Conservation (phyloP, 1,140 invertebrate species). For the Drosophila trapezifrons region DNA sequence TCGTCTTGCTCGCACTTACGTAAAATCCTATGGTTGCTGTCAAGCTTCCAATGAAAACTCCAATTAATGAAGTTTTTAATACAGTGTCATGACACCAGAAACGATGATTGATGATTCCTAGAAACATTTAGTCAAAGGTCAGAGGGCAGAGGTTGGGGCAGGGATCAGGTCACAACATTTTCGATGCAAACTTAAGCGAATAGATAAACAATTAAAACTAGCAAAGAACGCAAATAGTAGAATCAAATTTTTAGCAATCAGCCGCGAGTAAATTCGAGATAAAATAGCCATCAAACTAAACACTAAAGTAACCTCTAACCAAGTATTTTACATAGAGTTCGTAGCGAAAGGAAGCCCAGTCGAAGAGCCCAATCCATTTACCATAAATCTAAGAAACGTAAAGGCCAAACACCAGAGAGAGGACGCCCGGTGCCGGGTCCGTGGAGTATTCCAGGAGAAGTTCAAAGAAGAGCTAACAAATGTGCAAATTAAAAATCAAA, state of each 20-base stretch:
- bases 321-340: conserved; percentile 73
- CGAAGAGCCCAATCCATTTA: conserved; percentile 50
- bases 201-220: conserved; percentile 59
- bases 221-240: conserved; percentile 51
- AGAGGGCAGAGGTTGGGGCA: neutral
- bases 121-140: conserved; percentile 26
- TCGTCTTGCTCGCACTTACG: too few relatives aligned
- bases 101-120: conserved; percentile 20
- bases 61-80: too few relatives aligned
- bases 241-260: conserved; percentile 56
- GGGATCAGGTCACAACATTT: conserved; percentile 25
- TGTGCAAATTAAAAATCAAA: conserved; percentile 77
- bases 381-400: conserved; percentile 66
- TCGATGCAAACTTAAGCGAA: conserved; percentile 46
- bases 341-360: conserved; percentile 41
- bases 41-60: too few relatives aligned
- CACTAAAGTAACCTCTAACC: conserved; percentile 57
- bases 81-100: too few relatives aligned
- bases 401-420: conserved; percentile 39
- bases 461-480: conserved; percentile 57
- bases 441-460: conserved; percentile 2
- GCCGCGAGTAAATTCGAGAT: conserved; percentile 45
- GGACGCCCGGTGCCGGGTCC: conserved; percentile 29
- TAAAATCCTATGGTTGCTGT: too few relatives aligned
- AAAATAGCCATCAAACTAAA: conserved; percentile 53